phyloP scores from a whole-genome alignment of 1,140 invertebrate genomes.

The Drosophila tsacasi region DNA sequence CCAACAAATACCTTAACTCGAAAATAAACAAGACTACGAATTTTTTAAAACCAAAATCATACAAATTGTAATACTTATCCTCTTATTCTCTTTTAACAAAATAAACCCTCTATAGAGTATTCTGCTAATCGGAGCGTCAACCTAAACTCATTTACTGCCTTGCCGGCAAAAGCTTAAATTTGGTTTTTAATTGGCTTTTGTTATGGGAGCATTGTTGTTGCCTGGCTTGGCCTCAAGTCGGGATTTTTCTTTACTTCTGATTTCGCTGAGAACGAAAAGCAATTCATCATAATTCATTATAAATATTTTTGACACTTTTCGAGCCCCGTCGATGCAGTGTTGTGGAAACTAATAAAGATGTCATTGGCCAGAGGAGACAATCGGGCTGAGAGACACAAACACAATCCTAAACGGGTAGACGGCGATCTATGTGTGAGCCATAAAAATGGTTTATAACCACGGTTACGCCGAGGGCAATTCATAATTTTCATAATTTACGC shows the following conservation, averaged over 20 bases:
- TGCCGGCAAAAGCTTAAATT: constrained; percentile 44
- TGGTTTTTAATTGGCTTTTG: constrained; percentile 77
- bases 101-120: constrained; percentile 18
- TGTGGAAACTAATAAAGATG: constrained; percentile 85
- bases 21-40: not conserved
- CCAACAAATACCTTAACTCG: not conserved
- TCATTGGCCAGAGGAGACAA: constrained; percentile 72
- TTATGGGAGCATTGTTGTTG: constrained; percentile 38
- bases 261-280: constrained; percentile 40
- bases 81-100: not conserved
- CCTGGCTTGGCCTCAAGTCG: constrained; percentile 18
- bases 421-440: constrained; percentile 21
- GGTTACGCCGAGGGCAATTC: constrained; percentile 62
- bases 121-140: not conserved
- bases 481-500: constrained; percentile 85
- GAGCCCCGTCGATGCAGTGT: constrained; percentile 52
- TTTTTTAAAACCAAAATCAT: not conserved
- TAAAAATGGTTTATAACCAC: constrained; percentile 74
- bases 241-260: constrained; percentile 21
- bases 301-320: constrained; percentile 74
- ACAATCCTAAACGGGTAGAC: constrained; percentile 40
- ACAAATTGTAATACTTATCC: not conserved
- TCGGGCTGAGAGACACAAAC: constrained; percentile 32
- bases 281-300: constrained; percentile 83
- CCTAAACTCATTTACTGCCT: constrained; percentile 3